Percentiles rank a stretch among this genome's conserved stretches.
Evolutionary conservation across 2,113 vertebrate species (phyloP).

Genomic region (Gallinago media): DNA sequence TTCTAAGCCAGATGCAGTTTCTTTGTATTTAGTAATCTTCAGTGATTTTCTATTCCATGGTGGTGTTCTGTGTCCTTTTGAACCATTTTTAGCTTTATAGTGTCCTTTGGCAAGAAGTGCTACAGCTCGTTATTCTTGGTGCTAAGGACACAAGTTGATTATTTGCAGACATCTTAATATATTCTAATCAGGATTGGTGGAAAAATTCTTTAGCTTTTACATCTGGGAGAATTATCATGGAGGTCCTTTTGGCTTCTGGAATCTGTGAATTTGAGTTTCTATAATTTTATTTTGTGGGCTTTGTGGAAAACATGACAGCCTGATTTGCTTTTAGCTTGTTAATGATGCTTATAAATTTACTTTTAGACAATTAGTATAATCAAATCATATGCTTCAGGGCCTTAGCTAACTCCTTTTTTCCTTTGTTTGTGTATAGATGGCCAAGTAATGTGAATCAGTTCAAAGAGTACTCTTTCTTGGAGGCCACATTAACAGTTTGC

Average conservation of each 20-base stretch:
- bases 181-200: neutral
- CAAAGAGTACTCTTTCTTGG: neutral
- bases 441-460: neutral
- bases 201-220: neutral
- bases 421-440: neutral
- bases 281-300: neutral
- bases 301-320: neutral
- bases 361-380: neutral
- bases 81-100: neutral
- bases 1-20: neutral
- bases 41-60: neutral
- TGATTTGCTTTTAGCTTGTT: slow-evolving; percentile 3
- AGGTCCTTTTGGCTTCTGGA: neutral
- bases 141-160: neutral
- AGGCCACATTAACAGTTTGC: neutral
- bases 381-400: neutral
- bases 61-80: neutral
- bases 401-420: neutral
- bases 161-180: neutral
- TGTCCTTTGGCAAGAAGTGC: neutral
- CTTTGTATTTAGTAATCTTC: neutral
- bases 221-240: neutral
- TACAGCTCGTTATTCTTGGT: neutral
- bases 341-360: slow-evolving; percentile 23
- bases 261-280: neutral